Evolutionary conservation across 2,888 invertebrate genomes (phyloP).

Genomic region (Rutpela maculata): DNA sequence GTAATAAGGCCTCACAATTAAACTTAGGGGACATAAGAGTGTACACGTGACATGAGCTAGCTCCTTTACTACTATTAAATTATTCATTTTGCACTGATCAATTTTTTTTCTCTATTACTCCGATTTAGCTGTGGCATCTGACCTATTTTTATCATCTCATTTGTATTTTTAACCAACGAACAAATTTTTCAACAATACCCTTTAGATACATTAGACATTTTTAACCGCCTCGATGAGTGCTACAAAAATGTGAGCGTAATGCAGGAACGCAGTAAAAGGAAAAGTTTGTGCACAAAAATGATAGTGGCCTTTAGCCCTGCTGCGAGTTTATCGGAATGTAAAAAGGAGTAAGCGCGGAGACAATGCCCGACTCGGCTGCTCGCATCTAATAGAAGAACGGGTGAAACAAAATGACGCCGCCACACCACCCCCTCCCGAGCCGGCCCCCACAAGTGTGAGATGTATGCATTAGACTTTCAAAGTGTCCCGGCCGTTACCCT

Average conservation of each 20-base stretch:
- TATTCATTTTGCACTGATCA: no score
- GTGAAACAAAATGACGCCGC: conserved; percentile 72
- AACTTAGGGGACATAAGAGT: no score
- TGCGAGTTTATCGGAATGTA: conserved; percentile 65
- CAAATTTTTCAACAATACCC: neutral
- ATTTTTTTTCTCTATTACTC: no score
- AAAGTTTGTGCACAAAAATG: conserved; percentile 16
- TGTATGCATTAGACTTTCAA: conserved; percentile 75
- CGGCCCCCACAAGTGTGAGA: conserved; percentile 72
- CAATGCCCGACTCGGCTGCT: conserved; percentile 47
- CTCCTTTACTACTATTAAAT: no score
- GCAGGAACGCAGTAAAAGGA: conserved; percentile 4
- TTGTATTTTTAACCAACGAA: neutral
- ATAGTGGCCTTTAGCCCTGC: conserved; percentile 40
- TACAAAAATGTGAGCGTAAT: neutral
- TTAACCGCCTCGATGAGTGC: neutral
- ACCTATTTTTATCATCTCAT: neutral
- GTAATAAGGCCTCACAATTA: no score
- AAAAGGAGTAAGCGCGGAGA: conserved; percentile 56
- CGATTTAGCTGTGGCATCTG: no score
- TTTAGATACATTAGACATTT: neutral
- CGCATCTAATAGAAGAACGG: conserved; percentile 71
- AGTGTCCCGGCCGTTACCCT: conserved; percentile 81
- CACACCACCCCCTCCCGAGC: conserved; percentile 65
- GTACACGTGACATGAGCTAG: no score